Percentiles rank a stretch among this genome's conserved stretches.
Evolutionary conservation across 2,113 vertebrate genomes (phyloP).

Genomic region (Brachirus orientalis): DNA sequence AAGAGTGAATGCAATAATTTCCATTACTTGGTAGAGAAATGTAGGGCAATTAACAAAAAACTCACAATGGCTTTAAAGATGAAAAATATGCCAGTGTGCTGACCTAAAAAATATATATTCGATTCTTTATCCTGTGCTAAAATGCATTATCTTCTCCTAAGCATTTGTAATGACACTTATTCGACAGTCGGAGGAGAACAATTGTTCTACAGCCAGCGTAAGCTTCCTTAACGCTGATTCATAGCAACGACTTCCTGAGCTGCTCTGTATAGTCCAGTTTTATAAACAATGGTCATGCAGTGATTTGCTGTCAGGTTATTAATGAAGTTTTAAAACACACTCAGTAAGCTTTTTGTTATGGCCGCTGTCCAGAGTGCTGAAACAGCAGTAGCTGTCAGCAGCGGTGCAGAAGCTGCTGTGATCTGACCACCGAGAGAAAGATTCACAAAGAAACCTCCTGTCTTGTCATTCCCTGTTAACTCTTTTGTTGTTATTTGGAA

Average conservation of each 20-base stretch:
- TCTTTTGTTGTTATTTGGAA: background rate
- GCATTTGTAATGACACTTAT: background rate
- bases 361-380: conserved; percentile 25
- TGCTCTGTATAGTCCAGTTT: background rate
- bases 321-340: conserved; percentile 3
- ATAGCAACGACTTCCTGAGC: background rate
- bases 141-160: conserved; percentile 1
- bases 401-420: background rate
- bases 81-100: too few species aligned
- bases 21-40: too few species aligned
- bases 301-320: conserved; percentile 15
- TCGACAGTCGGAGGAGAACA: too few species aligned
- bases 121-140: background rate
- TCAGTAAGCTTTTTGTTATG: background rate
- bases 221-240: background rate
- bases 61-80: too few species aligned
- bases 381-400: background rate
- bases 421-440: conserved; percentile 11
- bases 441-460: conserved; percentile 3
- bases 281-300: background rate
- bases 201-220: background rate
- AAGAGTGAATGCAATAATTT: too few species aligned
- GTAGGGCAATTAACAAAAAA: too few species aligned
- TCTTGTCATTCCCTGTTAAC: background rate
- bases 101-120: too few species aligned